Evolutionary conservation across 2,888 invertebrate species (phyloP).

Genomic region (Hyalella azteca): DNA sequence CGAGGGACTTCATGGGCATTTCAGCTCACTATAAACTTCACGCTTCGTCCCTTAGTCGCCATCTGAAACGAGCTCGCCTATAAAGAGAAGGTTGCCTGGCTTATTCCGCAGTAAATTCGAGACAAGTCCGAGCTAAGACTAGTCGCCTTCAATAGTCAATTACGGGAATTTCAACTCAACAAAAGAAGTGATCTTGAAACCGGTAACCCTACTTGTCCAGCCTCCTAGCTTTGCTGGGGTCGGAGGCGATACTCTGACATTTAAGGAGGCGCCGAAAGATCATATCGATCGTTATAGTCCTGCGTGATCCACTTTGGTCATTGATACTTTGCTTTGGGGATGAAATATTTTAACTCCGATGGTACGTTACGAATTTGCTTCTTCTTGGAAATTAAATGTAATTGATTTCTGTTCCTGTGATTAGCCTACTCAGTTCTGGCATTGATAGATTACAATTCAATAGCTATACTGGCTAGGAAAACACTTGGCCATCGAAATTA

Average conservation of each 20-base stretch:
- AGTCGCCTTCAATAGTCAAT: conserved; percentile 23
- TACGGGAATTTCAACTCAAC: conserved; percentile 23
- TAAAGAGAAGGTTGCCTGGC: background rate
- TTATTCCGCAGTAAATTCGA: conserved; percentile 18
- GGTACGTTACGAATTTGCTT: no score
- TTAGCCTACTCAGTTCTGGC: no score
- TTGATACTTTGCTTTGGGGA: no score
- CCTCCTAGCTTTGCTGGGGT: conserved; percentile 11
- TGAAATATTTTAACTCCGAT: no score
- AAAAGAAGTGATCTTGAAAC: conserved; percentile 29
- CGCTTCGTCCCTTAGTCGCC: background rate
- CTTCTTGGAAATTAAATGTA: no score
- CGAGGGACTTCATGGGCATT: background rate
- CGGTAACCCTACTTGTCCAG: conserved; percentile 19
- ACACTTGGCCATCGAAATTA: no score
- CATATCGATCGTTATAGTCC: conserved; percentile 12
- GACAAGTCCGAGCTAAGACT: conserved; percentile 17
- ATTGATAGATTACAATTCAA: no score
- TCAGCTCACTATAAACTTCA: conserved; percentile 1
- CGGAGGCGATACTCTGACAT: conserved; percentile 9
- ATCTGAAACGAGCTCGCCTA: background rate
- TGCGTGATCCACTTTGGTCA: background rate
- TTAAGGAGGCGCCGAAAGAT: conserved; percentile 15
- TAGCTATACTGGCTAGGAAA: no score
- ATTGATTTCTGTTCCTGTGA: no score